Conservation (phyloP, 2,888 invertebrate species). For the Ligdia adustata region DNA sequence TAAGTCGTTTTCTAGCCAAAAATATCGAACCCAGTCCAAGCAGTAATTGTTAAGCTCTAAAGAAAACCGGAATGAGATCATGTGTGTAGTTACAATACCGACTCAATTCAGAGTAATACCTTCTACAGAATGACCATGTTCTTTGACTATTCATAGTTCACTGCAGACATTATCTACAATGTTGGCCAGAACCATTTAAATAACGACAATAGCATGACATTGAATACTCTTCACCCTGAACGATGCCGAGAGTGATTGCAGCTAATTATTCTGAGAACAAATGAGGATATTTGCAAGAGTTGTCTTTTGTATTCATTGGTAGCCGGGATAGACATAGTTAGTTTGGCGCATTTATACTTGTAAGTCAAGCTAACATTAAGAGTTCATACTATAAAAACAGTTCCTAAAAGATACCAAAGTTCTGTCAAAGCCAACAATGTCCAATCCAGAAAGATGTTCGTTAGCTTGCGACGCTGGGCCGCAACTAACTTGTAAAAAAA, state of each 20-base stretch:
- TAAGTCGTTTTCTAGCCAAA: background rate
- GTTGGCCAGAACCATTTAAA: conserved; percentile 17
- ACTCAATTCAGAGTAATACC: conserved; percentile 2
- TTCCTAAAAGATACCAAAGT: too few species aligned
- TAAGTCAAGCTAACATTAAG: too few species aligned
- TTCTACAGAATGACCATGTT: conserved; percentile 8
- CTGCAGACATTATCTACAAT: conserved; percentile 15
- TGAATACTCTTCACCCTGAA: conserved; percentile 18
- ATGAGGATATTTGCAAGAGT: conserved; percentile 1
- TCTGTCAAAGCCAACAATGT: too few species aligned
- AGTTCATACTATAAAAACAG: too few species aligned
- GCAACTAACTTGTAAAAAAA: too few species aligned
- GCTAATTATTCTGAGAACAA: conserved; percentile 11
- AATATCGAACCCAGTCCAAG: background rate
- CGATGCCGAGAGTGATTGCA: conserved; percentile 11
- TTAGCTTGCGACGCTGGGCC: too few species aligned
- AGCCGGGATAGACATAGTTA: too few species aligned
- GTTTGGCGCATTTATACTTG: too few species aligned
- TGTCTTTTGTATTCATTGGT: background rate
- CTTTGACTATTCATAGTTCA: conserved; percentile 1
- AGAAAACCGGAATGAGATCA: background rate
- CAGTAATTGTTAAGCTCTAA: background rate
- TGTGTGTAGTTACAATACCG: conserved; percentile 1
- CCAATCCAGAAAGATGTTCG: too few species aligned
- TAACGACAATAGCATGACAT: conserved; percentile 19